phyloP scores from a whole-genome alignment of 2,113 vertebrate genomes.

The Phyllostomus hastatus region DNA sequence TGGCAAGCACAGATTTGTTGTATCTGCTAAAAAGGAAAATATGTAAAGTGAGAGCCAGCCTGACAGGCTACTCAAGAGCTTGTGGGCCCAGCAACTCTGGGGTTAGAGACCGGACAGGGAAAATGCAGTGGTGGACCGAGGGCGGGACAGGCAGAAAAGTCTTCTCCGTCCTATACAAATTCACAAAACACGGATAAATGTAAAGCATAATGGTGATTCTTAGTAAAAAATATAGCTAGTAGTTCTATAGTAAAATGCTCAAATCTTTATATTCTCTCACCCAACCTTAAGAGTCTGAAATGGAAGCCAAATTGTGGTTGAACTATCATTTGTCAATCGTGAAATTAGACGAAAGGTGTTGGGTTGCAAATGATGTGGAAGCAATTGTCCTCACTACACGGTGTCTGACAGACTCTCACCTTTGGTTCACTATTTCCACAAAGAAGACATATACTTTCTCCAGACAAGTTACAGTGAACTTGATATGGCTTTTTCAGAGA shows the following conservation, averaged over 20 bases:
- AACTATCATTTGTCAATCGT: not conserved
- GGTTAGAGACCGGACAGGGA: not conserved
- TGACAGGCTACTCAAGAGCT: not conserved
- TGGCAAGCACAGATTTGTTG: not conserved
- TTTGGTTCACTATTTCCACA: not conserved
- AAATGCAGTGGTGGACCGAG: not conserved
- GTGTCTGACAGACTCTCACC: not conserved
- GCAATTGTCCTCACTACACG: not conserved
- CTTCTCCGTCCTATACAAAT: not conserved
- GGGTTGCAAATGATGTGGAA: not conserved
- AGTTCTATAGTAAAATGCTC: not conserved
- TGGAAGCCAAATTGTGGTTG: not conserved
- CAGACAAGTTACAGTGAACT: not conserved
- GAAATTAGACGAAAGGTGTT: not conserved
- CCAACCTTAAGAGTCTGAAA: not conserved
- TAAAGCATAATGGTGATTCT: not conserved
- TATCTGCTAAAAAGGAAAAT: not conserved
- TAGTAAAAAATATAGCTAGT: not conserved
- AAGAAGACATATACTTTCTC: not conserved
- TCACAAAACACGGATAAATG: not conserved
- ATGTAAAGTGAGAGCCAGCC: not conserved
- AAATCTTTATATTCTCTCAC: not conserved
- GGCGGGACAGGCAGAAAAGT: not conserved
- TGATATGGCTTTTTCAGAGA: not conserved
- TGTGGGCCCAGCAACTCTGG: fast-evolving